phyloP scores from a whole-genome alignment of 2,797 vertebrate genomes.

The Esox masquinongy region DNA sequence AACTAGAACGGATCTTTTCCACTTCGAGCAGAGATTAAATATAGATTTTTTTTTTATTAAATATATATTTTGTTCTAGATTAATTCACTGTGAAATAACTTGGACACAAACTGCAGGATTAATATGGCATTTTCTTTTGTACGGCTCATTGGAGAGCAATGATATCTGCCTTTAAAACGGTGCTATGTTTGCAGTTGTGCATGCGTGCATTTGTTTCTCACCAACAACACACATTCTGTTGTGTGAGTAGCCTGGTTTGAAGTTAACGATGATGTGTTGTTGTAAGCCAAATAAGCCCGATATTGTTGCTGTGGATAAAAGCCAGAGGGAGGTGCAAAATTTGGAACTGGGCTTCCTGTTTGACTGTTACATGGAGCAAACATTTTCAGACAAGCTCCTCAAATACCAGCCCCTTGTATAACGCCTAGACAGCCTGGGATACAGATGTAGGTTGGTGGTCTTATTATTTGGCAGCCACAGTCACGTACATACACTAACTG shows the following conservation, averaged over 20 bases:
- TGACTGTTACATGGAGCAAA: no score
- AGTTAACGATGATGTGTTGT: constrained; percentile 6
- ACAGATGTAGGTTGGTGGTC: no score
- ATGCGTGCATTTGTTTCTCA: constrained; percentile 7
- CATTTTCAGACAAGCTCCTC: no score
- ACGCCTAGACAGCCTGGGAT: no score
- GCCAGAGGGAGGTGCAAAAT: no score
- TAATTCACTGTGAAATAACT: constrained; percentile 67
- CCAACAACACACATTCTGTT: no score
- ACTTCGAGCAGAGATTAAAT: constrained; percentile 29
- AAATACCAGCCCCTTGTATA: no score
- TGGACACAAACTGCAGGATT: constrained; percentile 54
- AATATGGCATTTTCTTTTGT: constrained; percentile 64
- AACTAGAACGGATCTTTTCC: constrained; percentile 39
- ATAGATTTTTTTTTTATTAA: constrained; percentile 43
- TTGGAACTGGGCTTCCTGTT: no score
- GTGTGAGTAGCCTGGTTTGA: no score
- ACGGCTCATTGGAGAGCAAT: constrained; percentile 66
- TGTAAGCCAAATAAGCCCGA: neutral
- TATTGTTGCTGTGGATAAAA: no score
- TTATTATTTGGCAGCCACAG: no score
- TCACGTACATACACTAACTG: no score
- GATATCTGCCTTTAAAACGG: constrained; percentile 61
- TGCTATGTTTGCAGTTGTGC: constrained; percentile 20
- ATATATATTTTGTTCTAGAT: constrained; percentile 60